Conservation (phyloP, 2,888 invertebrate species). For the Margaritifera margaritifera region DNA sequence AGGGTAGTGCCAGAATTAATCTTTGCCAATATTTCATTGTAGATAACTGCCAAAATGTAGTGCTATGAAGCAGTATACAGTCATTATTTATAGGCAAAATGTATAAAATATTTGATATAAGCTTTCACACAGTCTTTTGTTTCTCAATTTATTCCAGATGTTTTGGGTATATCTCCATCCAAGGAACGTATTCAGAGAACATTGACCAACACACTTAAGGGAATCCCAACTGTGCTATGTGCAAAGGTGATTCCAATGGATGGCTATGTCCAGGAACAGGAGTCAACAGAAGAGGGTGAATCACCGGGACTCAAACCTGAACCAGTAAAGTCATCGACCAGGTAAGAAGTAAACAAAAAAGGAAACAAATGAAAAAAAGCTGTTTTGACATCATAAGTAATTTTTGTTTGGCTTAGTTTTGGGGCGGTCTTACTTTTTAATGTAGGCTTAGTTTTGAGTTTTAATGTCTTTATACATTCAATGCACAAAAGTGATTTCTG, state of each 20-base stretch:
- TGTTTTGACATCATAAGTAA: neutral
- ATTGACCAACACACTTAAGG: slow-evolving; percentile 53
- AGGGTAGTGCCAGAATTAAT: too few species aligned
- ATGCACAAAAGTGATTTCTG: too few species aligned
- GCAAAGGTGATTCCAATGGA: slow-evolving; percentile 62
- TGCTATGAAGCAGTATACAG: too few species aligned
- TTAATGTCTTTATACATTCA: neutral
- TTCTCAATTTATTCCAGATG: slow-evolving; percentile 40
- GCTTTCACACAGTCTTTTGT: too few species aligned
- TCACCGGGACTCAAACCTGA: slow-evolving; percentile 35
- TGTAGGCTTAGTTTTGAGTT: neutral
- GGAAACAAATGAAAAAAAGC: neutral
- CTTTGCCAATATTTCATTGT: too few species aligned
- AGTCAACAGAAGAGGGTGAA: slow-evolving; percentile 33
- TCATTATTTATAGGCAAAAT: too few species aligned
- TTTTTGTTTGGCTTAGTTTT: neutral
- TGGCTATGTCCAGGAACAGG: slow-evolving; percentile 42
- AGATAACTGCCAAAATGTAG: too few species aligned
- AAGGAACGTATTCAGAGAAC: slow-evolving; percentile 57
- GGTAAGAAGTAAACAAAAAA: neutral
- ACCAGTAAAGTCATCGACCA: slow-evolving; percentile 28
- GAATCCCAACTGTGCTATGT: slow-evolving; percentile 61
- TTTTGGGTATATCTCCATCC: slow-evolving; percentile 58
- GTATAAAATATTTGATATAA: too few species aligned
- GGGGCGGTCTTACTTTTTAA: neutral